Conservation (phyloP, 2,888 invertebrate species). For the Prionchulus punctatus region DNA sequence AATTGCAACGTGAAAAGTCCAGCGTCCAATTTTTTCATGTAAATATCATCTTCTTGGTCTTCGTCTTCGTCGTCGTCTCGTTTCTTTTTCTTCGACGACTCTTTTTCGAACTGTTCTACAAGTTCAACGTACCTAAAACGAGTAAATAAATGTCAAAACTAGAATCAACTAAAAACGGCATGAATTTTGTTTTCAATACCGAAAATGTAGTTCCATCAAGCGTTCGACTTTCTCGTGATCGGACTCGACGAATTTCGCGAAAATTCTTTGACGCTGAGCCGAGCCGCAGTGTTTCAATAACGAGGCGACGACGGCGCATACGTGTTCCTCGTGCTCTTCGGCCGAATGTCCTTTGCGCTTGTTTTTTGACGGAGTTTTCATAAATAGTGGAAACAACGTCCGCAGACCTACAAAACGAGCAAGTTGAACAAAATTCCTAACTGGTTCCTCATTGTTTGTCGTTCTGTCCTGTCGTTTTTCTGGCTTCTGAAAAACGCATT, state of each 20-base stretch:
- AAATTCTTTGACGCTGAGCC: conserved; percentile 66
- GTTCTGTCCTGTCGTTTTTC: not conserved
- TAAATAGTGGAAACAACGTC: conserved; percentile 91
- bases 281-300: conserved; percentile 82
- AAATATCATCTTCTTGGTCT: conserved; percentile 64
- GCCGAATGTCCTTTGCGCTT: conserved; percentile 45
- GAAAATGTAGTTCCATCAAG: conserved; percentile 84
- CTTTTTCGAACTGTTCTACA: conserved; percentile 44
- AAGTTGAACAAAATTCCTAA: not conserved
- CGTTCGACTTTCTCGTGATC: conserved; percentile 95
- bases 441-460: not conserved
- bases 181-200: no score
- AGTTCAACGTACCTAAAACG: conserved; percentile 53
- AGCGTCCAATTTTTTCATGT: conserved; percentile 69
- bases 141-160: not conserved
- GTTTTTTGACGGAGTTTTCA: conserved; percentile 86
- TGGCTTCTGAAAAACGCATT: not conserved
- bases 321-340: conserved; percentile 54
- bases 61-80: conserved; percentile 40
- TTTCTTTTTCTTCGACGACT: not conserved
- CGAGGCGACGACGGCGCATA: conserved; percentile 57
- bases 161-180: no score
- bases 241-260: conserved; percentile 91
- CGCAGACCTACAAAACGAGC: conserved; percentile 48
- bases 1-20: conserved; percentile 91